These are phyloP conservation scores for Passerculus sandwichensis DNA, from an alignment of 2,797 vertebrate genomes.

Conservation along the genomic window DNA sequence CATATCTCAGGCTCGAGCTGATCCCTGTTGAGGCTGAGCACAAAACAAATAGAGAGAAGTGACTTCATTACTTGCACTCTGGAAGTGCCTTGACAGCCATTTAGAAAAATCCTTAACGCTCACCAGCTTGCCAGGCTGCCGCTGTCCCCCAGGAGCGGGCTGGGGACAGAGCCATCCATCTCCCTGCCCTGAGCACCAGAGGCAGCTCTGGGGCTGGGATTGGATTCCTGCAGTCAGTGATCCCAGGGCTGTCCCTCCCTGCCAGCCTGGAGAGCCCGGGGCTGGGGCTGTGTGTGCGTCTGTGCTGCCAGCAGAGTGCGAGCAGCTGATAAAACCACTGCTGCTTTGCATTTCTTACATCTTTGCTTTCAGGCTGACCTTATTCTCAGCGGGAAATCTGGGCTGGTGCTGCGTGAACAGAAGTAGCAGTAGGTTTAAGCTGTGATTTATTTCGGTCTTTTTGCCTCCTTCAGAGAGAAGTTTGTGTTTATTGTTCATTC, in stretches of 20 bases:
- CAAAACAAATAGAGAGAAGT: neutral
- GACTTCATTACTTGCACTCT: neutral
- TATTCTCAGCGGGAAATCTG: neutral
- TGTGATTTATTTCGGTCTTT: neutral
- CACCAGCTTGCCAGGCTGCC: neutral
- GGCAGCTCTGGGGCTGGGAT: accelerated
- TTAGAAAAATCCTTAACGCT: constrained; percentile 20
- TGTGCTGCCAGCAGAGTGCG: neutral
- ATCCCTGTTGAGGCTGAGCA: neutral
- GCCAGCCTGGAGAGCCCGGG: accelerated
- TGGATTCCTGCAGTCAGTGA: neutral
- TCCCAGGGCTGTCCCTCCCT: neutral
- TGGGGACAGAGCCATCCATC: neutral
- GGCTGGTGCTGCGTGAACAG: neutral
- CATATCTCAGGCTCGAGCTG: neutral
- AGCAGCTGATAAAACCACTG: neutral
- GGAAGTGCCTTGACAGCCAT: neutral
- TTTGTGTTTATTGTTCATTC: neutral
- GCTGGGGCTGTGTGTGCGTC: neutral
- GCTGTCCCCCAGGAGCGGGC: neutral
- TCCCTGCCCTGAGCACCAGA: neutral
- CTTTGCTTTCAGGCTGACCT: neutral
- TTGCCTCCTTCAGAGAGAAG: neutral
- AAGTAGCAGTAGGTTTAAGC: neutral
- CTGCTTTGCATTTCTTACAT: neutral